phyloP scores from a whole-genome alignment of 2,113 vertebrate genomes.

The Proterorhinus semilunaris region DNA sequence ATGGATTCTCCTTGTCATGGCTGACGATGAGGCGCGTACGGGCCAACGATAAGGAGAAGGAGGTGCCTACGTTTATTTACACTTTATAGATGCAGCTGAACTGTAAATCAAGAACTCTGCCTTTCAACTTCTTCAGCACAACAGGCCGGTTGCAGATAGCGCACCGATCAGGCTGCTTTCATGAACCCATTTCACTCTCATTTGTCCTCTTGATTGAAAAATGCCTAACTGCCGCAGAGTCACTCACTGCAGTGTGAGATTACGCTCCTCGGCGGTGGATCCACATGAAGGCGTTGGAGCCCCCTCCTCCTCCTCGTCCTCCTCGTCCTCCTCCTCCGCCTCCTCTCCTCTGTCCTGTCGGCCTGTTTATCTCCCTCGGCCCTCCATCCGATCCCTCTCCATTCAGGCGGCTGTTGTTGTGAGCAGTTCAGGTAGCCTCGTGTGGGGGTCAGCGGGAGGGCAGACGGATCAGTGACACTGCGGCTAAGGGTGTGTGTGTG shows the following conservation, averaged over 20 bases:
- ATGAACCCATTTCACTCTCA: too few species aligned
- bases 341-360: slow-evolving; percentile 14
- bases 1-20: too few species aligned
- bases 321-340: slow-evolving; percentile 13
- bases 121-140: too few species aligned
- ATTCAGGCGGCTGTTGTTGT: not conserved
- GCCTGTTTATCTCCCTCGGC: slow-evolving; percentile 13
- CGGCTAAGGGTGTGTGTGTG: slow-evolving; percentile 7
- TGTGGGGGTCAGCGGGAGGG: slow-evolving; percentile 29
- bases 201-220: too few species aligned
- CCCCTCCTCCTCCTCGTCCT: slow-evolving; percentile 11
- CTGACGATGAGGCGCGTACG: too few species aligned
- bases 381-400: slow-evolving; percentile 4
- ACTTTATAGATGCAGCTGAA: too few species aligned
- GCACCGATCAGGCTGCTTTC: too few species aligned
- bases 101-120: too few species aligned
- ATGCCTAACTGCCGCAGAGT: too few species aligned
- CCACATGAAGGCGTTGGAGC: slow-evolving; percentile 35
- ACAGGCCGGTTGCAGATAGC: too few species aligned
- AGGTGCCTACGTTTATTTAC: too few species aligned
- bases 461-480: slow-evolving; percentile 11
- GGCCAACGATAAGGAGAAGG: too few species aligned
- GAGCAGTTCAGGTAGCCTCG: not conserved
- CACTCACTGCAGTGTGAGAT: not conserved
- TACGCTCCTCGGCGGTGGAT: not conserved